Percentiles rank a stretch among this genome's conserved stretches.
Evolutionary conservation across 2,797 vertebrate species (phyloP).

Genomic region (Scomberomorus guttatus): DNA sequence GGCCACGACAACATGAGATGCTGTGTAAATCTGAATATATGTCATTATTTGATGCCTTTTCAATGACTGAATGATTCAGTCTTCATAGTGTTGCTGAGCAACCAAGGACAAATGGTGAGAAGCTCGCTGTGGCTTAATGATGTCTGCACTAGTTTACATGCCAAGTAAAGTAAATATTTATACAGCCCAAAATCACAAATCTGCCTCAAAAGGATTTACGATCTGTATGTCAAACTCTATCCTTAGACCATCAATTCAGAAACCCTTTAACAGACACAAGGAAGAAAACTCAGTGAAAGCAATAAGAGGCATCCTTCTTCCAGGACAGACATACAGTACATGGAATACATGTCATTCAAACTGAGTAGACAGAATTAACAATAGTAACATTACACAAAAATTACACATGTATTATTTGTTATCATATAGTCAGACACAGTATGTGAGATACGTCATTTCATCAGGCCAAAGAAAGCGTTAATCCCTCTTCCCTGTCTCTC

Average conservation of each 20-base stretch:
- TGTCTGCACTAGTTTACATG: background rate
- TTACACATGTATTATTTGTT: background rate
- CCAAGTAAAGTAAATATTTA: background rate
- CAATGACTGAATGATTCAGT: conserved; percentile 31
- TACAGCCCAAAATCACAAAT: background rate
- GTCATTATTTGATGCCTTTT: conserved; percentile 29
- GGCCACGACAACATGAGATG: background rate
- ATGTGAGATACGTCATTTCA: conserved; percentile 32
- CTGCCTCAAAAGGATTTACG: background rate
- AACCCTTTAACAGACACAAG: background rate
- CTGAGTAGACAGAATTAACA: background rate
- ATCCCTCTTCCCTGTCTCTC: conserved; percentile 55
- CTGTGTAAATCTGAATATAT: conserved; percentile 14
- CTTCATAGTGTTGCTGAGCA: conserved; percentile 86
- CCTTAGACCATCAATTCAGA: background rate
- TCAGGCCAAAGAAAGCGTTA: conserved; percentile 32
- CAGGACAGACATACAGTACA: background rate
- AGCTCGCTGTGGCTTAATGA: conserved; percentile 25
- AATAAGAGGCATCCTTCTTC: background rate
- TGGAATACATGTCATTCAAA: background rate
- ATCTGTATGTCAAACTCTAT: background rate
- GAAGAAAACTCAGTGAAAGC: background rate
- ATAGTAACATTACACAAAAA: background rate
- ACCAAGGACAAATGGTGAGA: conserved; percentile 83
- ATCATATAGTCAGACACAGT: conserved; percentile 26